Evolutionary conservation across 2,797 vertebrate genomes (phyloP).

Genomic region (Nannoperca australis): DNA sequence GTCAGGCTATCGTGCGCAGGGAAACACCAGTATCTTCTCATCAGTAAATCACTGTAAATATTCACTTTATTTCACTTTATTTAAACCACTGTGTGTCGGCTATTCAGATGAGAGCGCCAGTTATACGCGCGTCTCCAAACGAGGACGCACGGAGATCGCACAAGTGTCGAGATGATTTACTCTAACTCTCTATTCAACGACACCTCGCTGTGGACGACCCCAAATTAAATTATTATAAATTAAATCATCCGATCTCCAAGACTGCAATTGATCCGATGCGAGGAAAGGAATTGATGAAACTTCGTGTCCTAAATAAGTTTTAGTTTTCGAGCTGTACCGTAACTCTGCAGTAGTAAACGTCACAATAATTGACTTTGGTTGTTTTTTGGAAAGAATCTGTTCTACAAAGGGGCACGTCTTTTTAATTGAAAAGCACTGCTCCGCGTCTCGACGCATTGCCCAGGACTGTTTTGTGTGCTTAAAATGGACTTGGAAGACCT

Average conservation of each 20-base stretch:
- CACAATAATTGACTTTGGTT: not conserved
- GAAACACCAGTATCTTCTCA: not conserved
- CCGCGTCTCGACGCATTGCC: constrained; percentile 65
- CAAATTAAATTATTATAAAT: not conserved
- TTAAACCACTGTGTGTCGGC: not conserved
- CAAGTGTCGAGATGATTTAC: constrained; percentile 14
- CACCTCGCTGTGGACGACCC: not conserved
- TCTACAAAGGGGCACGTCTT: constrained; percentile 15
- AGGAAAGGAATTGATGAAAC: not conserved
- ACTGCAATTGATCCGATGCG: not conserved
- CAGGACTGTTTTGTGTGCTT: constrained; percentile 61
- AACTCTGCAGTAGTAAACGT: constrained; percentile 10
- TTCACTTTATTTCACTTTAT: constrained; percentile 4
- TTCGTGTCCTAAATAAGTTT: constrained; percentile 37
- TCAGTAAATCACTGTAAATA: constrained; percentile 25
- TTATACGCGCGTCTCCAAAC: constrained; percentile 55
- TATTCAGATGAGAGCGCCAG: constrained; percentile 3
- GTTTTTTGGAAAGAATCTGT: not conserved
- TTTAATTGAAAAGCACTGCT: constrained; percentile 59
- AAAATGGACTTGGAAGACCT: constrained; percentile 76
- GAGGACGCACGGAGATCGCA: constrained; percentile 49
- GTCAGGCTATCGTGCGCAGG: not conserved
- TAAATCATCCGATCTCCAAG: not conserved
- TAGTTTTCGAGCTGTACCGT: not conserved
- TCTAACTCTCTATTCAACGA: not conserved